Evolutionary conservation across 2,888 invertebrate genomes (phyloP), one percentile per base, ranked within the genome.

Genomic region (Carterocephalus palaemon): DNA sequence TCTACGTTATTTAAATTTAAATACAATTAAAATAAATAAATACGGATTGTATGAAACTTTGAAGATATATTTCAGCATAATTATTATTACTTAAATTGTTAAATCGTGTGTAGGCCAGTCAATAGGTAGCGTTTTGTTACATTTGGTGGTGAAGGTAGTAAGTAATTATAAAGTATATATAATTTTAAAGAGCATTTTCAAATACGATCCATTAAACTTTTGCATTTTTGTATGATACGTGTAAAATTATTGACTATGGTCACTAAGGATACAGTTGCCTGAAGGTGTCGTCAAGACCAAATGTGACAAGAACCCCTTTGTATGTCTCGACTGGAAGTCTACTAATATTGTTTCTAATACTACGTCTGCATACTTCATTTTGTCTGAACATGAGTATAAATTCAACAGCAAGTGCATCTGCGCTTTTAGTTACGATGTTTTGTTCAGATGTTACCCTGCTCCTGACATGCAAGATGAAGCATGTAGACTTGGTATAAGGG

Each of bases 1-100:
- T 78, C 79, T 82, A 86, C 82, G 84, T 87, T 84, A 84, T 83
- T 87, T 82, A 82, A 79, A 83, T 78, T 80, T 72, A 83, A 84
- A 83, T 82, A 85, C 84, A 79, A 80, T 79, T 84, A 82, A 68
- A 70, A 69, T 80, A 76, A 81, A 77, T 77, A 75, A 81, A 79
- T 72, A 75, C 75, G 74, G 75, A 82, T 78, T 79, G 73, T 82
- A 80, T 81, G 82, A 81, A 80, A 81, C 75, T 81, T 80, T 78
- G 67, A 81, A 73, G 73, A 73, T 77, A 76, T 81, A 82, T 80
- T 80, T 78, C 83, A 69, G 76, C 75, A 76, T 84, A 43, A 43
- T 43, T 43, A 77, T 75, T 68, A 76, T 67, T 80, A 81, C 70
- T 72, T 75, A 76, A 78, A 78, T 81, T 83, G 78, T 81, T 77